Conservation (phyloP, 2,888 invertebrate genomes). For the Linnaemya tessellans region DNA sequence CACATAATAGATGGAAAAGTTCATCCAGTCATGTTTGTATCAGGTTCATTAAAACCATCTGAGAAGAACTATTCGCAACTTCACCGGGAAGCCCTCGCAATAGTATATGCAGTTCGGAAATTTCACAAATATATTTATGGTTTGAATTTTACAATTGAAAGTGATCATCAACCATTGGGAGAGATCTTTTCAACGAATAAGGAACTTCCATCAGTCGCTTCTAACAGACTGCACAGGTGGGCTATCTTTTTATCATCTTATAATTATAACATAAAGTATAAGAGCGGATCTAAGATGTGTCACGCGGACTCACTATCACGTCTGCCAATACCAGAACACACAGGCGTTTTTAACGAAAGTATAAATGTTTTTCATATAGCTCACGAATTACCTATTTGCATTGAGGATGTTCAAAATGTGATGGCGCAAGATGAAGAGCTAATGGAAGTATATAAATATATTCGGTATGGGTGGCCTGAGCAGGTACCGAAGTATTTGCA, state of each 20-base stretch:
- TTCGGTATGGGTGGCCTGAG: too few relatives aligned
- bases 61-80: slow-evolving; percentile 76
- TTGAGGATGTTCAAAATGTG: slow-evolving; percentile 18
- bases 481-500: too few relatives aligned
- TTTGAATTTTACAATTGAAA: slow-evolving; percentile 60
- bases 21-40: too few relatives aligned
- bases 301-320: slow-evolving; percentile 73
- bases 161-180: slow-evolving; percentile 69
- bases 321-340: slow-evolving; percentile 56
- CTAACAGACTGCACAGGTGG: too few relatives aligned
- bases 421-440: slow-evolving; percentile 2
- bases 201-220: slow-evolving; percentile 54
- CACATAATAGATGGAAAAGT: too few relatives aligned
- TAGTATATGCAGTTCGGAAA: slow-evolving; percentile 80
- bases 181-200: slow-evolving; percentile 54
- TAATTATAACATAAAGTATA: too few relatives aligned
- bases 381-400: slow-evolving; percentile 46
- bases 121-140: slow-evolving; percentile 82
- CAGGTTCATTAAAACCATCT: slow-evolving; percentile 41
- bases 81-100: slow-evolving; percentile 78
- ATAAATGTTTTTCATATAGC: slow-evolving; percentile 56
- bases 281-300: not conserved
- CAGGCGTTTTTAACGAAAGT: slow-evolving; percentile 46
- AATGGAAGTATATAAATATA: not conserved
- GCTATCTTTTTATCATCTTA: too few relatives aligned